Evolutionary conservation across 2,888 invertebrate species (phyloP), one percentile per base, ranked within the genome.

Genomic region (Gibbula magus): DNA sequence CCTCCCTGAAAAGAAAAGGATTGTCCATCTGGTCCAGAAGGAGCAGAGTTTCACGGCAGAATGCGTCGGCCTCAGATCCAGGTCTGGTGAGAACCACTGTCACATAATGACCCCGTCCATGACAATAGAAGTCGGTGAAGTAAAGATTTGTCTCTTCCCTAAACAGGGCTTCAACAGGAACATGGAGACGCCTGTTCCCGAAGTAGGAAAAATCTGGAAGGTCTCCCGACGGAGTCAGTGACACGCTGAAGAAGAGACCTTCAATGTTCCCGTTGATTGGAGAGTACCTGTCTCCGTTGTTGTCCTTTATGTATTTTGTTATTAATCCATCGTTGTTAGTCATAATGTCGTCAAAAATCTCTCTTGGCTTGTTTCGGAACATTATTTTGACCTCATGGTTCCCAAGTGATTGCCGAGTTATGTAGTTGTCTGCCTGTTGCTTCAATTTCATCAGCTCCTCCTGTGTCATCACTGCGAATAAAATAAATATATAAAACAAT

Each of bases 71-170:
- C 0, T 74, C 29, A 7, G 73, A 78, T 4, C 61, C 76, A 18
- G 52, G 51, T 18, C 32, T 35, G 10, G 83, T 80, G 4, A 91
- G 79, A 10, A 92, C 90, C 3, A 92, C 79, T 0, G 91, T 92
- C 10, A 91, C 88, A 79, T 92, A 91, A 83, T 92, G 92, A 5
- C 84, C 83, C 13, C 78, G 74, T 16, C 70, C 22, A 84, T 89
- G 90, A 83, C 92, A 92, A 84, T 92, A 92, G 85, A 92, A 92
- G 80, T 92, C 92, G 22, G 90, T 86, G 80, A 92, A 92, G 79
- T 92, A 92, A 75, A 91, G 78, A 20, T 83, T 53, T 10, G 29
- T 82, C 13, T 25, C 61, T 32, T 32, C n/a, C 13, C 7, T 13
- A 1, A 85, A 67, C 18, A 85, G 52, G 7, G 45, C 13, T 4